Evolutionary conservation across 2,888 invertebrate genomes (phyloP), one percentile per base, ranked within the genome.

Genomic region (Campoplex nolae): DNA sequence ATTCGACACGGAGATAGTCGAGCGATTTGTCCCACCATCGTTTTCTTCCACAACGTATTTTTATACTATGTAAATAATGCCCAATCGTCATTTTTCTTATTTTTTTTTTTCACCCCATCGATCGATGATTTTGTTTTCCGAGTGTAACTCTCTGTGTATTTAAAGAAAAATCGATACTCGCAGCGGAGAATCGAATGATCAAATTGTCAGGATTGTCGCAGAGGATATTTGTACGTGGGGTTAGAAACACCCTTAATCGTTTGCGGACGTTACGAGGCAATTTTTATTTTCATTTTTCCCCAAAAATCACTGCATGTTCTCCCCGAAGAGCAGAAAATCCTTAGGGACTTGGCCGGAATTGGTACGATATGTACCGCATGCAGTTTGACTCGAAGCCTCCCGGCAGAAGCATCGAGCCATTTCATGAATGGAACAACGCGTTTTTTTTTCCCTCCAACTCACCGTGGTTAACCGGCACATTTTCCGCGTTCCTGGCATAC

Each of bases 191-290:
- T 89, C 1, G 91, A 91, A 78, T 42, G 42, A n/a, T 56, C 42
- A 16, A 35, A 18, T 35, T 7, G 8, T 54, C 23, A 42, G 28
- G 28, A 58, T 28, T 13, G 23, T 23, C 13, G 58, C 11, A 58
- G 2, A 58, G 9, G 1, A 32, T 23, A 23, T 11, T 42, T 42
- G 32, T 0, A 32, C 7, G 16, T 32, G 62, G 16, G 13, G 11
- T 28, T 42, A 11, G 6, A 58, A 73, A 28, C 23, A 38, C 11
- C 38, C 45, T 28, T 28, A 56, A 73, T 73, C 73, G 56, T 23
- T 73, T 54, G 73, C 73, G 73, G 91, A 93, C 89, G 90, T 93
- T 92, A 93, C 91, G 45, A 23, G 76, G 92, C 91, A 86, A 85
- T 90, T 84, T 87, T 89, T 88, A 84, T 81, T 58, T 78, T 58